These are phyloP conservation scores for Apteryx owenii DNA, from an alignment of 2,113 vertebrate species.

Conservation along the genomic window DNA sequence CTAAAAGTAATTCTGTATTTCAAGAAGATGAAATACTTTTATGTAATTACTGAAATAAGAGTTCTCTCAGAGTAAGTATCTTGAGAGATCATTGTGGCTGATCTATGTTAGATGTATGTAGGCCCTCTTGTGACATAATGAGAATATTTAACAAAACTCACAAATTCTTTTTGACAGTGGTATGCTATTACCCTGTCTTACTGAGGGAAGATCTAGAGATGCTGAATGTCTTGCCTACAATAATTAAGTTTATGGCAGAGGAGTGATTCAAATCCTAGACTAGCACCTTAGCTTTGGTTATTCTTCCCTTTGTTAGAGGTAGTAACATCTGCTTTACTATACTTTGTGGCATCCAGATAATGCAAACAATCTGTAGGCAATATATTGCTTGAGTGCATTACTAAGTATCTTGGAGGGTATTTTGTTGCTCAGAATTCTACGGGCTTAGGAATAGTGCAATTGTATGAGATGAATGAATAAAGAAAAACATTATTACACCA, in stretches of 20 bases:
- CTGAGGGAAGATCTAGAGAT: not conserved
- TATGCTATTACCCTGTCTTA: not conserved
- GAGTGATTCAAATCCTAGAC: not conserved
- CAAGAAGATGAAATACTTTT: not conserved
- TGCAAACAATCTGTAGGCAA: not conserved
- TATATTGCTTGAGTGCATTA: not conserved
- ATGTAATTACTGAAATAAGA: not conserved
- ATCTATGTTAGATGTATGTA: not conserved
- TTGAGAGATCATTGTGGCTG: not conserved
- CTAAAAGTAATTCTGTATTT: no score
- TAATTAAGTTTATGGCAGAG: not conserved
- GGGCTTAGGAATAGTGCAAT: not conserved
- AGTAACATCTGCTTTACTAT: not conserved
- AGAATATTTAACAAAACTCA: not conserved
- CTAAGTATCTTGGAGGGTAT: not conserved
- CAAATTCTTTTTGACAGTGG: not conserved
- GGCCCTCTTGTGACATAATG: no score
- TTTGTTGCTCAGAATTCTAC: not conserved
- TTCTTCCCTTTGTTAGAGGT: not conserved
- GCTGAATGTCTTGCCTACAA: not conserved
- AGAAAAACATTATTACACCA: not conserved
- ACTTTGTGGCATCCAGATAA: not conserved
- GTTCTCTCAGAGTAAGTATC: not conserved
- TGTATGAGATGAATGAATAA: not conserved
- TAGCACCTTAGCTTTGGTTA: not conserved